Base-by-base conservation (phyloP, 2,888 invertebrate genomes). In the Netelia virgata region DNA sequence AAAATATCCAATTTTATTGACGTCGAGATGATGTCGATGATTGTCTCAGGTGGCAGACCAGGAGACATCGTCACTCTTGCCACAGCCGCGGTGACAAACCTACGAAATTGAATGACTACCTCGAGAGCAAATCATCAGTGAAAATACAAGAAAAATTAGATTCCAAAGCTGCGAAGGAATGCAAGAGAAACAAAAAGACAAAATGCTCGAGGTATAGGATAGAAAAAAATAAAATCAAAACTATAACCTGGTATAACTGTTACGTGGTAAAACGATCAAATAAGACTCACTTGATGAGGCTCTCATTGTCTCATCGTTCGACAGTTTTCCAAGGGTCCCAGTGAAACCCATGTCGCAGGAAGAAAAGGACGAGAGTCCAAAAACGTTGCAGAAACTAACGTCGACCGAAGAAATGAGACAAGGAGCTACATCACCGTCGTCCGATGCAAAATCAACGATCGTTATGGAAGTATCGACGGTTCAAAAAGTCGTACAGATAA, bases 401-500 rank as follows among this genome's bases (percentile, higher is more conserved):
- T 85, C 86, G 14, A 83, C 77, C 6, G 81, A 86, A 20, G 76
- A 83, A 9, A 53, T 43, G 0, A 66, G 16, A 76, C 83, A 23
- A 2, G 16, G 69, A 43, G 53, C 73, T 9, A 28, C 75, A 8
- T 76, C 72, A 55, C 83, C 82, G 3, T 76, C 85, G 5, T 82
- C 83, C 18, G 87, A 89, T 1, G 63, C 77, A 0, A 90, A 87
- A 76, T 88, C 90, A 0, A 88, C 90, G 10, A 76, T 91, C 11
- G 86, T 90, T 14, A 89, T 90, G 90, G 90, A 91, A 72, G 88
- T 89, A 10, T 88, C 89, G 64, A 90, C 91, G 0, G 84, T 89
- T 9, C 91, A 90, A 53, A 91, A 90, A 75, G 83, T 90, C 20
- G 82, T 90, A n/a, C 90, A 89, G n/a, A 84, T 90, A 23, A 50